Evolutionary conservation across 2,113 vertebrate species (phyloP).

Genomic region (Tichodroma muraria): DNA sequence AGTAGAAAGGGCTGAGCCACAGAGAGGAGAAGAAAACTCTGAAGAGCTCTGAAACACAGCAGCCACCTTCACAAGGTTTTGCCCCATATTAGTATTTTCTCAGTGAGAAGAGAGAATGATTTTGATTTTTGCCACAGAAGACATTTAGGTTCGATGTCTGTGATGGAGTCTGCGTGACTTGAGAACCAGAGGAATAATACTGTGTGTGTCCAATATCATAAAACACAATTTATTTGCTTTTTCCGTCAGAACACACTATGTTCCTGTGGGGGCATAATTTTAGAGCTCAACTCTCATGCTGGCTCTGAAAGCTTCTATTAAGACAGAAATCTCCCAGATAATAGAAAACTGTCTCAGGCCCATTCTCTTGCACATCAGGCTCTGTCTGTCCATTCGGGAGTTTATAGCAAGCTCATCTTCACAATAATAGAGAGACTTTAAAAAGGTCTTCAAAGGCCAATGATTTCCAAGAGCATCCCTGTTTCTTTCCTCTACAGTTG

Average conservation of each 20-base stretch:
- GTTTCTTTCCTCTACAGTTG: not conserved
- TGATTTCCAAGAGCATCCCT: not conserved
- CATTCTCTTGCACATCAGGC: not conserved
- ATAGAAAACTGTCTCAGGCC: constrained; percentile 8
- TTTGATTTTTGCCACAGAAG: not conserved
- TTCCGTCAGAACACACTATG: constrained; percentile 2
- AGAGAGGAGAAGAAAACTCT: not conserved
- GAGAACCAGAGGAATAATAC: not conserved
- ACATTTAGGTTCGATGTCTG: not conserved
- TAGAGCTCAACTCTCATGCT: not conserved
- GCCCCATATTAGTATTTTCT: not conserved
- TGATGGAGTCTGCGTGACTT: not conserved
- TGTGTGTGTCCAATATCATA: not conserved
- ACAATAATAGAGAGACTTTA: not conserved
- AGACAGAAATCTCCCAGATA: constrained; percentile 35
- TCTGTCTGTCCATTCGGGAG: not conserved
- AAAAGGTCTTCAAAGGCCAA: constrained; percentile 16
- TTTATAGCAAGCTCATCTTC: constrained; percentile 31
- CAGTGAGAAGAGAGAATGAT: not conserved
- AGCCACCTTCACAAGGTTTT: not conserved
- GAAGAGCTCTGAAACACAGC: not conserved
- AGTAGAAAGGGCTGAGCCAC: not conserved
- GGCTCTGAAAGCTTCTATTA: constrained; percentile 35
- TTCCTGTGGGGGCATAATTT: constrained; percentile 2
- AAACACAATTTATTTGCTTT: constrained; percentile 44